phyloP scores from a whole-genome alignment of 1,140 invertebrate genomes.

The Eriocheir sinensis region DNA sequence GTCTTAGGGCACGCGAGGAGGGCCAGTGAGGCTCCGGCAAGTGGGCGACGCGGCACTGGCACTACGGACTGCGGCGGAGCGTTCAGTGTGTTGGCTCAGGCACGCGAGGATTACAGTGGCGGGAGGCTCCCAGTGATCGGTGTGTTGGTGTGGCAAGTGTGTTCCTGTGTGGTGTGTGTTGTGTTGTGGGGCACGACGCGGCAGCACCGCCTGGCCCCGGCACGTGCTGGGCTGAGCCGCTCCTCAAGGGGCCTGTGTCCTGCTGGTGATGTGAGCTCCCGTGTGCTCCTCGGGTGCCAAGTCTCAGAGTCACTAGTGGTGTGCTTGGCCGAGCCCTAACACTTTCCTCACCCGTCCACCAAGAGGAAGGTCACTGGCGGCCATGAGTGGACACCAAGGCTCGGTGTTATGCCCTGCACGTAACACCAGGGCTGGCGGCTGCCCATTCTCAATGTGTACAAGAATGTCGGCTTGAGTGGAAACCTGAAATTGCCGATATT shows the following conservation, averaged over 20 bases:
- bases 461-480: constrained; percentile 3
- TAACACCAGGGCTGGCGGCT: not conserved
- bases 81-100: not conserved
- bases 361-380: not conserved
- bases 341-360: not conserved
- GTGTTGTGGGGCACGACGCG: too few species aligned
- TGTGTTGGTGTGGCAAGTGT: not conserved
- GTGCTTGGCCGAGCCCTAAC: not conserved
- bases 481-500: not conserved
- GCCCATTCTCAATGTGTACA: not conserved
- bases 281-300: not conserved
- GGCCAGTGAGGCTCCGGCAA: not conserved
- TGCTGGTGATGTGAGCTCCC: not conserved
- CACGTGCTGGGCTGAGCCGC: not conserved
- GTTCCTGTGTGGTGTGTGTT: not conserved
- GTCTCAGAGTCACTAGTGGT: not conserved
- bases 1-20: not conserved
- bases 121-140: not conserved
- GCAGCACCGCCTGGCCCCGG: not conserved
- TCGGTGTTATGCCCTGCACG: not conserved
- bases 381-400: not conserved
- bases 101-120: not conserved
- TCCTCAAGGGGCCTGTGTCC: not conserved
- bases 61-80: not conserved
- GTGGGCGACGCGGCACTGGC: not conserved